These are phyloP conservation scores for Drosophila kepulauana DNA, from an alignment of 1,140 invertebrate genomes.

Conservation along the genomic window DNA sequence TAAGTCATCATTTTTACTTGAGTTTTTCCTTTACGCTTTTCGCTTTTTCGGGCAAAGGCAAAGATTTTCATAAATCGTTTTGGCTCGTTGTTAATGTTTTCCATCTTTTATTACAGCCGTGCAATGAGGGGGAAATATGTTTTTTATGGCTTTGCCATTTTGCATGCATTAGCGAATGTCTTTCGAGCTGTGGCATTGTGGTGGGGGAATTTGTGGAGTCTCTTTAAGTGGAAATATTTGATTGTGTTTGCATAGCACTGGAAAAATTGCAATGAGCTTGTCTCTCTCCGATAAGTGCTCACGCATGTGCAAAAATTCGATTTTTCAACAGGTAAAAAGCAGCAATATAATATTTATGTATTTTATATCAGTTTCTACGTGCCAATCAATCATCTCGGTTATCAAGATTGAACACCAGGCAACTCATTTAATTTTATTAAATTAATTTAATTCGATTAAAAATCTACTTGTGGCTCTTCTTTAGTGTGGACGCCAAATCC, in stretches of 20 bases:
- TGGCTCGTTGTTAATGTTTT: constrained; percentile 63
- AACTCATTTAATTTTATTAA: no score
- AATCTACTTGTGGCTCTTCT: no score
- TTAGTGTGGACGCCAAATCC: no score
- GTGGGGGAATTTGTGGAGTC: not conserved
- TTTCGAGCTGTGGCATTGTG: not conserved
- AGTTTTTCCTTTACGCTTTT: constrained; percentile 27
- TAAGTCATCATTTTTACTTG: constrained; percentile 76
- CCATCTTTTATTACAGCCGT: constrained; percentile 63
- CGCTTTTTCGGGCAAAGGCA: constrained; percentile 24
- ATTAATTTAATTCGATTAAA: no score
- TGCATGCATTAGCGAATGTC: constrained; percentile 72
- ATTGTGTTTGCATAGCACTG: constrained; percentile 69
- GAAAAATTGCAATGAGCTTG: constrained; percentile 42
- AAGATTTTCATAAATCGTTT: constrained; percentile 79
- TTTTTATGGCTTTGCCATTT: constrained; percentile 79
- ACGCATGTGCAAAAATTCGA: not conserved
- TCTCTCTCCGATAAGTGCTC: constrained; percentile 10
- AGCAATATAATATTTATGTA: not conserved
- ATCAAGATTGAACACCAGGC: no score
- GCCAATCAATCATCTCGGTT: no score
- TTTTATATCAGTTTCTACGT: not conserved
- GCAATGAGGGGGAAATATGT: constrained; percentile 61
- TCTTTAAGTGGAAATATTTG: constrained; percentile 64
- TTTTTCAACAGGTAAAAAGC: constrained; percentile 1